Base-by-base conservation (phyloP, 2,888 invertebrate genomes). In the Macaria liturata region DNA sequence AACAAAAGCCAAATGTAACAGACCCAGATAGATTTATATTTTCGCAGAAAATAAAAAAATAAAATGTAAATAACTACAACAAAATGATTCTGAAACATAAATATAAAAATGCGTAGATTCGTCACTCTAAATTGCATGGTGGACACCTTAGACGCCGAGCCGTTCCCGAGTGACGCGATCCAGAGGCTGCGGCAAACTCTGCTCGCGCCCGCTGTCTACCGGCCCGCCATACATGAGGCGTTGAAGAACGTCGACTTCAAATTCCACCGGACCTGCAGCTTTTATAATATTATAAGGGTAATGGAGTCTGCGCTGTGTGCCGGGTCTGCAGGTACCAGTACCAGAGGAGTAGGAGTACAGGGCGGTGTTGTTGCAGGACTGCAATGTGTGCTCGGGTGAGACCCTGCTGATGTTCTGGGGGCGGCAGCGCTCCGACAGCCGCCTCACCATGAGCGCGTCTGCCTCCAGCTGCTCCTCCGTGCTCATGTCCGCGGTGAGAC, bases 391-490 rank as follows among this genome's bases (percentile, higher is more conserved):
- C 42, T 87, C 88, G 59, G 83, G 86, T 9, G 83, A 85, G 63
- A 88, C 86, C 4, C 64, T 88, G 69, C 69, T 88, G 70, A 86
- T 86, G 80, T 88, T 81, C 74, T 88, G 88, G 88, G 86, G 86
- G 65, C 73, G 77, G 67, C 74, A 76, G 48, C 75, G 75, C 65
- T 82, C 84, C 9, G 87, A 88, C 45, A 88, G 90, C 71, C 77
- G 80, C 57, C 75, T 77, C 47, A 88, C 88, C 8, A 80, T 86
- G 66, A 86, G 83, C 68, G 80, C 88, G 83, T 84, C 87, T 3
- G 78, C 81, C 0, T 88, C 90, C 5, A 90, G 87, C 63, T 83
- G 82, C 61, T 86, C 88, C 3, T 90, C 89, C 4, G 58, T 71
- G 0, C 55, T 78, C 9, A 54, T 76, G 58, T 71, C 76, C 42